Base-by-base conservation (phyloP, 2,113 vertebrate species). In the Chamaetylas fuelleborni region DNA sequence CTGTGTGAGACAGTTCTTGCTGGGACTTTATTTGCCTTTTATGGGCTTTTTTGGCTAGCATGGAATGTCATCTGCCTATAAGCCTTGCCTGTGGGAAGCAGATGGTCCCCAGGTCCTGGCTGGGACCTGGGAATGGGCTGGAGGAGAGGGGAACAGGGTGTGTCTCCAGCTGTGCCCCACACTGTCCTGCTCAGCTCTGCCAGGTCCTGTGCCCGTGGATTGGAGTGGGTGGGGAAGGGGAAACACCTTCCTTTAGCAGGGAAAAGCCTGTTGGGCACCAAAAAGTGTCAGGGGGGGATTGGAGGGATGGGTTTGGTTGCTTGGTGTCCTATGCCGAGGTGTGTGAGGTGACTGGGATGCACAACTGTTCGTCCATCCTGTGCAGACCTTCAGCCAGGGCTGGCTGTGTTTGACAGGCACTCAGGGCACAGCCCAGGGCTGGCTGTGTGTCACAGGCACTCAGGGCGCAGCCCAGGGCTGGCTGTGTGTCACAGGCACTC, bases 21-120 rank as follows among this genome's bases (percentile, higher is more conserved):
- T 92, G 69, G 72, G 65, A 45, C n/a, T 81, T 78, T 4, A 25
- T 65, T 96, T 90, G 64, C 86, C 86, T 96, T 96, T 83, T 94
- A 78, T 76, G 94, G 92, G 19, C 53, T 60, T 47, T 25, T 84
- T 40, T 81, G 64, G 69, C 34, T 62, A 23, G 28, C 10, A 1
- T 19, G 31, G 72, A 42, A 33, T 58, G 79, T 92, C 58, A 23
- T 93, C 51, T 73, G 79, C 64, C 28, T 40, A 0, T 29, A 15
- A 74, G 40, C 62, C 60, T 45, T 77, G 86, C n/a, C 54, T 53
- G 80, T 66, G 88, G 51, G 77, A 86, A 78, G 88, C 79, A 94
- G 54, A 72, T n/a, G 13, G 67, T 93, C 82, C 60, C 36, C 9
- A 54, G 9, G 51, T 65, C 58, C 50, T 61, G 50, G 2, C 36